Percentiles rank a stretch among this genome's conserved stretches.
Conservation (phyloP, 2,888 invertebrate genomes). For the Brenthis ino region DNA sequence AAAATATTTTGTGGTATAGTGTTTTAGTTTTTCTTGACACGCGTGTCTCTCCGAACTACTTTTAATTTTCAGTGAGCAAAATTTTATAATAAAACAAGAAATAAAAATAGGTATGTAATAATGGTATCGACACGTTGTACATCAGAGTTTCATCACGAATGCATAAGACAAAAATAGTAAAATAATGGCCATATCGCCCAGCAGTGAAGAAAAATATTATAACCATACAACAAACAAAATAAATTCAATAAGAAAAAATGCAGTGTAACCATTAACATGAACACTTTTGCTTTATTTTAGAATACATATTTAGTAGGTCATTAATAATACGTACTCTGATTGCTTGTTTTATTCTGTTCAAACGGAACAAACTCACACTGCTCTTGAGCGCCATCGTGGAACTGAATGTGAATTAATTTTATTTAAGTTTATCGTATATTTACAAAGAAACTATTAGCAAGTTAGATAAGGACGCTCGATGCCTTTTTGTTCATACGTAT, state of each 20-base stretch:
- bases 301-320: neutral
- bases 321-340: slow-evolving; percentile 56
- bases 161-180: no score
- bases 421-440: slow-evolving; percentile 41
- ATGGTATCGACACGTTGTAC: no score
- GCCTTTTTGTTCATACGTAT: slow-evolving; percentile 26
- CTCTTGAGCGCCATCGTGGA: slow-evolving; percentile 41
- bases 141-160: no score
- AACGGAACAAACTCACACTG: slow-evolving; percentile 60
- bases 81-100: neutral
- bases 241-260: no score
- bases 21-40: no score
- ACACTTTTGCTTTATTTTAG: no score
- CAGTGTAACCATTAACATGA: no score
- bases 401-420: slow-evolving; percentile 37
- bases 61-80: neutral
- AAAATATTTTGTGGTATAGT: neutral
- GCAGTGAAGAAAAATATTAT: no score
- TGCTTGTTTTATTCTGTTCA: slow-evolving; percentile 51
- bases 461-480: slow-evolving; percentile 57
- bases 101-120: no score
- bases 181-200: no score
- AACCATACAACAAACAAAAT: no score
- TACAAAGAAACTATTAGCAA: slow-evolving; percentile 59
- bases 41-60: no score